Evolutionary conservation across 2,113 vertebrate species (phyloP), one percentile per base, ranked within the genome.

Genomic region (Mesoclemmys tuberculata): DNA sequence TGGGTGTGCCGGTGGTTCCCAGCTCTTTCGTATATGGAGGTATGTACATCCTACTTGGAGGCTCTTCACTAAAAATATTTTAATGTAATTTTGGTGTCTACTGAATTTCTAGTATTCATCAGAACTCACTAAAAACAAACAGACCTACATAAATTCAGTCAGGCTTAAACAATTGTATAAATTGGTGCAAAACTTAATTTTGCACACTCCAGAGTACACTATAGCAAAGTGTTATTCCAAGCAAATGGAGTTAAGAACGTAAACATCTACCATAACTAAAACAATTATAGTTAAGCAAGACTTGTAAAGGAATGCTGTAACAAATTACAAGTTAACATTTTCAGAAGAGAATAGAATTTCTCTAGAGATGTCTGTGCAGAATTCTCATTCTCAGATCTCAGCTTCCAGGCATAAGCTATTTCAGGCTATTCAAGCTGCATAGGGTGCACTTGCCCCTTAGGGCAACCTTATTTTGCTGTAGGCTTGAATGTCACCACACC

Each of bases 11-110:
- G 99, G 99, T 89, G 95, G 93, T 81, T 99, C 99, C 54, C 99
- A 99, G 95, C 99, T 99, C 77, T 99, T 98, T 91, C 98, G 99
- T 93, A 99, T 99, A 98, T 99, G 99, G 99, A 99, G 98, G 99
- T 99, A 97, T 93, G 99, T 97, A n/a, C 71, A 58, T 75, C 84
- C 48, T 82, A 29, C 11, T 38, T 29, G 46, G 56, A 51, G 52
- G 22, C 7, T 46, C 78, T 80, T 84, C 12, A 48, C 16, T 87
- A 75, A 14, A 68, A 19, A 58, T 21, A 55, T n/a, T 71, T 24
- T 22, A n/a, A 26, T 49, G 24, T 80, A 52, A 16, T 44, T 51
- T 75, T 51, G 19, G 27, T 68, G 58, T 35, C 11, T 77, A 29
- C 74, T 46, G 41, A 26, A 77, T 27, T 46, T 77, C 74, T 46